Percentiles rank a stretch among this genome's conserved stretches.
These are phyloP conservation scores for Xenotilapia flavipinnis DNA, from an alignment of 2,113 vertebrate genomes.

Conservation along the genomic window DNA sequence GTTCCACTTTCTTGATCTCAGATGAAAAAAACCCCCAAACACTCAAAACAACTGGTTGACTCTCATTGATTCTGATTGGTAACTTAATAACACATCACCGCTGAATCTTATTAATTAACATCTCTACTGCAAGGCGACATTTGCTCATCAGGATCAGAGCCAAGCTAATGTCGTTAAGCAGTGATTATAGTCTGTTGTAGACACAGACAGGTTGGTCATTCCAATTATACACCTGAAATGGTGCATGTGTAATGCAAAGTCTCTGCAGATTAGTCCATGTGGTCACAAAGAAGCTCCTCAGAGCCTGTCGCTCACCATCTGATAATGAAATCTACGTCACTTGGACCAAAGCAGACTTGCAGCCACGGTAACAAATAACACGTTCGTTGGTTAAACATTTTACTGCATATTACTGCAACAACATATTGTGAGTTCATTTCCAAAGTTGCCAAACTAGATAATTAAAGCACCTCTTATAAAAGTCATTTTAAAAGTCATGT, in stretches of 20 bases:
- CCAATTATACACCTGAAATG: not conserved
- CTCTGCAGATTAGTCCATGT: not conserved
- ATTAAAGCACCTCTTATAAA: not conserved
- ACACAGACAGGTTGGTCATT: not conserved
- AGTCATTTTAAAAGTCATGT: not conserved
- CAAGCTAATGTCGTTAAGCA: not conserved
- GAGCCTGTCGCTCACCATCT: not conserved
- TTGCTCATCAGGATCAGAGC: not conserved
- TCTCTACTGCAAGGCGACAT: not conserved
- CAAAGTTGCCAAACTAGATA: not conserved
- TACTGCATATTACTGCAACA: not conserved
- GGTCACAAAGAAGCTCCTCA: not conserved
- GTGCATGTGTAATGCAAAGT: not conserved
- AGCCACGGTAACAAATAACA: not conserved
- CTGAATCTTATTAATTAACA: not conserved
- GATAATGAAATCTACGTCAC: not conserved
- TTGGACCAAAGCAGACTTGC: not conserved
- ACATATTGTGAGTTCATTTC: not conserved
- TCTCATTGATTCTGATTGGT: not conserved
- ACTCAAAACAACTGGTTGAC: not conserved
- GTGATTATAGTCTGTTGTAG: not conserved
- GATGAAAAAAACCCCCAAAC: not conserved
- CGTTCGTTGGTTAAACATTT: not conserved
- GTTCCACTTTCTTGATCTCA: not conserved
- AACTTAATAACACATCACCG: not conserved